A percentile compares a stretch with the other conserved stretches of the same genome.
Conservation (phyloP, 2,888 invertebrate species). For the Julus scandinavius region DNA sequence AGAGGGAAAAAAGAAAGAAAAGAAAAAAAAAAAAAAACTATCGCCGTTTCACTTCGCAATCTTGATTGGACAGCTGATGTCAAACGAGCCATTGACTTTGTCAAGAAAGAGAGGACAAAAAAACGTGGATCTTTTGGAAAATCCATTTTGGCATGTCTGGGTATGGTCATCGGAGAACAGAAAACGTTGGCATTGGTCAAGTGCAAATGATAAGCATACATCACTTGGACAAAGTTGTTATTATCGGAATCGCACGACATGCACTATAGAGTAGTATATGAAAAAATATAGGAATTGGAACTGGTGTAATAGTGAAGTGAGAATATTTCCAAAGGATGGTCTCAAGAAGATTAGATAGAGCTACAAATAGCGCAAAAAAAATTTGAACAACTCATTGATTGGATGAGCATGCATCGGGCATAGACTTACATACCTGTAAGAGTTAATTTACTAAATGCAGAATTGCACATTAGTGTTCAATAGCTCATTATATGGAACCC, state of each 20-base stretch:
- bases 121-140: neutral
- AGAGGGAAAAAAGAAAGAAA: neutral
- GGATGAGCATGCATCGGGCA: too few species aligned
- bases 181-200: neutral
- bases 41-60: conserved; percentile 36
- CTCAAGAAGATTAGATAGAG: too few species aligned
- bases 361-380: too few species aligned
- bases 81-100: conserved; percentile 42
- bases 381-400: too few species aligned
- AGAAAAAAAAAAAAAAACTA: conserved; percentile 31
- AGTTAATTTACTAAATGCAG: too few species aligned
- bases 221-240: neutral
- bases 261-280: too few species aligned
- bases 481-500: too few species aligned
- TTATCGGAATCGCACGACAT: neutral
- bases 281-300: too few species aligned
- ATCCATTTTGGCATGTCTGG: neutral
- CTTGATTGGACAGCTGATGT: conserved; percentile 50
- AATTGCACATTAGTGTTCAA: too few species aligned
- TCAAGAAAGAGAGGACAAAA: conserved; percentile 7
- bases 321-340: too few species aligned
- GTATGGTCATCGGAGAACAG: neutral
- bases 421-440: too few species aligned
- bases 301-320: too few species aligned
- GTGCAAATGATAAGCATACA: neutral